A percentile compares a stretch with the other conserved stretches of the same genome.
Evolutionary conservation across 2,888 invertebrate species (phyloP).

Genomic region (Steinernema scapterisci): DNA sequence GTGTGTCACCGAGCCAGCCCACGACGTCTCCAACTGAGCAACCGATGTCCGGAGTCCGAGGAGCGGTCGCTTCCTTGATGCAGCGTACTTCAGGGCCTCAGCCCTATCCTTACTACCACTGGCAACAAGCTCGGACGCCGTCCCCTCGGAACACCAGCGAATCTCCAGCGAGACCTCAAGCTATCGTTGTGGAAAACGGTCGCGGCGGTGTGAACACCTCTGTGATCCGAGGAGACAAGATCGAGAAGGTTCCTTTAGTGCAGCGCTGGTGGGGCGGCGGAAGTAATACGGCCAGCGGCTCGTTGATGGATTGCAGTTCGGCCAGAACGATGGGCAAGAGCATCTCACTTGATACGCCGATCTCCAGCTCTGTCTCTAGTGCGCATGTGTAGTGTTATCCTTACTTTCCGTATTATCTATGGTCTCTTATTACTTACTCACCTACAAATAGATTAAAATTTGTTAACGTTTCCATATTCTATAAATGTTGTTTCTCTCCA

Average conservation of each 20-base stretch:
- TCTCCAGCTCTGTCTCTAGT: too few species aligned
- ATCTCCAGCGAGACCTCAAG: slow-evolving; percentile 36
- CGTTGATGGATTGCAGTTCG: slow-evolving; percentile 34
- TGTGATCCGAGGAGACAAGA: slow-evolving; percentile 36
- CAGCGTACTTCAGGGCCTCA: slow-evolving; percentile 58
- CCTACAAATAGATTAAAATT: too few species aligned
- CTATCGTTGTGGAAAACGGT: slow-evolving; percentile 62
- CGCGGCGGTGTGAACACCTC: slow-evolving; percentile 35
- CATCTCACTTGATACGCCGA: slow-evolving; percentile 64
- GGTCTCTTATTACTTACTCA: too few species aligned
- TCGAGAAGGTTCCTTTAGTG: slow-evolving; percentile 63
- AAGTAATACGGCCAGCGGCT: slow-evolving; percentile 35
- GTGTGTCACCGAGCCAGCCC: slow-evolving; percentile 26
- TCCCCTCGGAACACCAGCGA: slow-evolving; percentile 44
- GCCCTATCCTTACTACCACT: slow-evolving; percentile 64
- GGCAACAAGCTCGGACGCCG: slow-evolving; percentile 57
- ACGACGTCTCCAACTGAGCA: slow-evolving; percentile 30
- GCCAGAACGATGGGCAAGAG: slow-evolving; percentile 58
- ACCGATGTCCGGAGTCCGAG: slow-evolving; percentile 41
- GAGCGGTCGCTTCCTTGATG: slow-evolving; percentile 50
- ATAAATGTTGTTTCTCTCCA: slow-evolving; percentile 1
- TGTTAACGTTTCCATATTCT: slow-evolving; percentile 15
- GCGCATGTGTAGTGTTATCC: slow-evolving; percentile 58
- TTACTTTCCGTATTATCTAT: too few species aligned
- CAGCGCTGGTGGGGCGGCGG: slow-evolving; percentile 64